These are phyloP conservation scores for Equus przewalskii DNA, from an alignment of 2,113 vertebrate genomes.

Conservation along the genomic window DNA sequence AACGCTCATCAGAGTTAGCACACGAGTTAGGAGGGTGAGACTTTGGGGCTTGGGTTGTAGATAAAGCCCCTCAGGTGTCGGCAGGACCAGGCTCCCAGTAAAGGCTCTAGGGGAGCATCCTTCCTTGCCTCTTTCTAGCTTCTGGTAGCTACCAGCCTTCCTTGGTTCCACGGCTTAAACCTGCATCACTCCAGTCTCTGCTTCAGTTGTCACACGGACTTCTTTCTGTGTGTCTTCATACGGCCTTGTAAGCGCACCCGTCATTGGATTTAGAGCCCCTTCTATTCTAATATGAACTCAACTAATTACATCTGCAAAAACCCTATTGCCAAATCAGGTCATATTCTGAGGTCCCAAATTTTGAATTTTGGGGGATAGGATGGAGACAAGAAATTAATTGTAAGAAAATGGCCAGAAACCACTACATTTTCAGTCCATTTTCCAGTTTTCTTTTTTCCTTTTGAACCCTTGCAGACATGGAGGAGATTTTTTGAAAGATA, in stretches of 20 bases:
- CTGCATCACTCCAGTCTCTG: not conserved
- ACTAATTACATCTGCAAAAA: not conserved
- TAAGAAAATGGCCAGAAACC: not conserved
- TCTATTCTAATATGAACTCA: not conserved
- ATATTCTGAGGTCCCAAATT: not conserved
- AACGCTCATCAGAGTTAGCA: not conserved
- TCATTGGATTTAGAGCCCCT: not conserved
- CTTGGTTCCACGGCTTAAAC: not conserved
- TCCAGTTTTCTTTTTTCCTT: not conserved
- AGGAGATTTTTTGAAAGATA: not conserved
- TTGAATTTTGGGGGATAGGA: not conserved
- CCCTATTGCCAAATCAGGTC: not conserved
- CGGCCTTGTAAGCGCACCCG: not conserved
- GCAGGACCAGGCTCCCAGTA: not conserved
- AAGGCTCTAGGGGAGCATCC: not conserved
- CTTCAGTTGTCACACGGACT: fast-evolving
- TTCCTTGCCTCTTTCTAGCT: not conserved
- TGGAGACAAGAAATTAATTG: not conserved
- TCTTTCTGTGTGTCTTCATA: not conserved
- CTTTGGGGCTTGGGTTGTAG: not conserved
- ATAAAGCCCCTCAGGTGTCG: not conserved
- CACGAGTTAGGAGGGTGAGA: not conserved
- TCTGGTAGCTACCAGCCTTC: not conserved
- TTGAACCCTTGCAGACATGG: not conserved
- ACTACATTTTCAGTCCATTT: not conserved